Percentiles rank a stretch among this genome's conserved stretches.
Conservation (phyloP, 2,113 vertebrate genomes). For the Pimephales promelas region DNA sequence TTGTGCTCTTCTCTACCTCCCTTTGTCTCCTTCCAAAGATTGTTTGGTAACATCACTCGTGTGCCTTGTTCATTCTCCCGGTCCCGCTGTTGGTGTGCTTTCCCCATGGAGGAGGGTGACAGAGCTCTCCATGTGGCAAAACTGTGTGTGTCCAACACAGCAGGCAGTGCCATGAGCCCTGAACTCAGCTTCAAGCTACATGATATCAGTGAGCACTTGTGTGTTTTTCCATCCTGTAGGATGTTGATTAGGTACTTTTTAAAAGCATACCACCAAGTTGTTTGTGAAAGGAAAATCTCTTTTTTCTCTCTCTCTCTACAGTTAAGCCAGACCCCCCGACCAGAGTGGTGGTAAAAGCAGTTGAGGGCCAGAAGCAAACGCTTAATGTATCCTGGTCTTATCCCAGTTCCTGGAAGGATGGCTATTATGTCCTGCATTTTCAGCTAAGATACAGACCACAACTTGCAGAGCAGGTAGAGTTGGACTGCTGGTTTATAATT, state of each 20-base stretch:
- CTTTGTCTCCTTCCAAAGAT: conserved; percentile 3
- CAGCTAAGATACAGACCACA: conserved; percentile 68
- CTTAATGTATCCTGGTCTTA: conserved; percentile 69
- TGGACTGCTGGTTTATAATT: background rate
- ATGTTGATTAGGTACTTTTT: background rate
- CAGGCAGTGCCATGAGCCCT: conserved; percentile 64
- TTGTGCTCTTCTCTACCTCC: background rate
- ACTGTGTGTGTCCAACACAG: conserved; percentile 69
- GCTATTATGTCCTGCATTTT: conserved; percentile 63
- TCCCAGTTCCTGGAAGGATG: conserved; percentile 67
- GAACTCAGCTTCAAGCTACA: conserved; percentile 54
- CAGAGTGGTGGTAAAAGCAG: conserved; percentile 50
- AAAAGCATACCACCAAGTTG: background rate
- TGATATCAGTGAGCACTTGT: conserved; percentile 64
- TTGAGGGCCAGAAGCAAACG: conserved; percentile 46
- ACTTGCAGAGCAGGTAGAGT: conserved; percentile 55
- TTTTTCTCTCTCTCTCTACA: conserved; percentile 44
- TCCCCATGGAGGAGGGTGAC: conserved; percentile 62
- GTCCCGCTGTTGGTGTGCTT: conserved; percentile 72
- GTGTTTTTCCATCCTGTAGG: background rate
- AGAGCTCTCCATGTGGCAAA: conserved; percentile 52
- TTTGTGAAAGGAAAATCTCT: background rate
- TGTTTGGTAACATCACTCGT: conserved; percentile 9
- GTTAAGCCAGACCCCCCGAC: conserved; percentile 76
- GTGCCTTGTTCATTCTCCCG: conserved; percentile 66